These are phyloP conservation scores for Sphyrna mokarran DNA, from an alignment of 2,113 vertebrate species.

Conservation along the genomic window DNA sequence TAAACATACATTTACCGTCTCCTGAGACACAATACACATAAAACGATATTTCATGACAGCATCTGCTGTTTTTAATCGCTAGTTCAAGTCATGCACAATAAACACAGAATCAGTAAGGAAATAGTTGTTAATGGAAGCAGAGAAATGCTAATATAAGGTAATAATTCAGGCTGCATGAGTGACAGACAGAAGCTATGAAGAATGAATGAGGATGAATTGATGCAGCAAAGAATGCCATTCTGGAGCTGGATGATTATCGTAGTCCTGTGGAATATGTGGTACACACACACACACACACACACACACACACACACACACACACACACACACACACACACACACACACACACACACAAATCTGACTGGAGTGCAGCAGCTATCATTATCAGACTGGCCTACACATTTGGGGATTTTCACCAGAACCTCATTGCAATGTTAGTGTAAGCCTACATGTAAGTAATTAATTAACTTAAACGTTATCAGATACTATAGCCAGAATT, in stretches of 20 bases:
- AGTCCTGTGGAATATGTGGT: neutral
- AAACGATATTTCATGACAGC: neutral
- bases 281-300: neutral
- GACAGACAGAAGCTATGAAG: neutral
- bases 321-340: no score
- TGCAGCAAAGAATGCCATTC: neutral
- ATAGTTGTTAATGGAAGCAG: neutral
- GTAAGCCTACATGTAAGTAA: no score
- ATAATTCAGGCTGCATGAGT: neutral
- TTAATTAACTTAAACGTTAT: neutral
- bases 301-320: no score
- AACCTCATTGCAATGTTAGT: no score
- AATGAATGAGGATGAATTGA: neutral
- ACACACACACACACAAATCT: no score
- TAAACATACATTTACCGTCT: neutral
- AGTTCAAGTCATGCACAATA: neutral
- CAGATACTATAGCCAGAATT: neutral
- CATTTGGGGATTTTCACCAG: neutral
- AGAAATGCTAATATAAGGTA: neutral
- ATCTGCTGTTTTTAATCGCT: neutral
- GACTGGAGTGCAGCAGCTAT: neutral
- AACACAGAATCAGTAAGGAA: slow-evolving; percentile 8
- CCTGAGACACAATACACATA: neutral
- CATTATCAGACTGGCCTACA: neutral
- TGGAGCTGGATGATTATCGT: neutral